Percentiles rank a stretch among this genome's conserved stretches.
These are phyloP conservation scores for Cremastinae sp. DNA, from an alignment of 2,888 invertebrate species.

Conservation along the genomic window DNA sequence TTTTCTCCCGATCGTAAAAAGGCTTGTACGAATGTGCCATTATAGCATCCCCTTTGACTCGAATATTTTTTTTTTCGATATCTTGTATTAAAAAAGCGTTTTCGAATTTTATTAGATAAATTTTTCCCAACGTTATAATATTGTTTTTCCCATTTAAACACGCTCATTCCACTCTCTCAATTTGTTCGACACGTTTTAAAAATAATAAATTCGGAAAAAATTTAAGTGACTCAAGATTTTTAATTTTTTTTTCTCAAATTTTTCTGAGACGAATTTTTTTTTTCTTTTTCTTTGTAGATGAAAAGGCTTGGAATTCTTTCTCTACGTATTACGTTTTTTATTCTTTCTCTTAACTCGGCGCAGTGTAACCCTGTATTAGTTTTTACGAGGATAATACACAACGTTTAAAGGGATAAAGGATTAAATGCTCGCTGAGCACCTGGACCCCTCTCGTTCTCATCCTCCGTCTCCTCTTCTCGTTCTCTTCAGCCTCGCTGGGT, in stretches of 20 bases:
- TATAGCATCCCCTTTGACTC: conserved; percentile 23
- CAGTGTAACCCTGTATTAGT: conserved; percentile 76
- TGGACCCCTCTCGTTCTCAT: conserved; percentile 65
- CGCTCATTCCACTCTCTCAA: too few relatives aligned
- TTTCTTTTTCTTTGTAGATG: conserved; percentile 70
- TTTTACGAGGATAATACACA: conserved; percentile 80
- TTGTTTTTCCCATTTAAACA: too few relatives aligned
- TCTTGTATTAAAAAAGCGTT: neutral
- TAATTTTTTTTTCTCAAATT: conserved; percentile 6
- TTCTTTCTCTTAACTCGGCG: conserved; percentile 50
- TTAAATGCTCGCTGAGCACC: conserved; percentile 74
- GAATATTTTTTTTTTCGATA: conserved; percentile 29
- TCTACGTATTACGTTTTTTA: conserved; percentile 25
- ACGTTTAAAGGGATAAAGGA: conserved; percentile 80
- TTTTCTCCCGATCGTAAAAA: conserved; percentile 53
- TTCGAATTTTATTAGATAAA: too few relatives aligned
- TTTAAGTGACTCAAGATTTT: too few relatives aligned
- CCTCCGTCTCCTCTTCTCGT: conserved; percentile 53
- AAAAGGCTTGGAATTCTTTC: conserved; percentile 47
- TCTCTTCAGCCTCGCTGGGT: conserved; percentile 31
- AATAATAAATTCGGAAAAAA: too few relatives aligned
- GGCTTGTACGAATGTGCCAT: conserved; percentile 9
- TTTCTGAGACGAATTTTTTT: conserved; percentile 65
- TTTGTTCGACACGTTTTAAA: too few relatives aligned
- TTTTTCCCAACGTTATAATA: too few relatives aligned